phyloP scores from a whole-genome alignment of 2,888 invertebrate genomes.

The Brenthis daphne region DNA sequence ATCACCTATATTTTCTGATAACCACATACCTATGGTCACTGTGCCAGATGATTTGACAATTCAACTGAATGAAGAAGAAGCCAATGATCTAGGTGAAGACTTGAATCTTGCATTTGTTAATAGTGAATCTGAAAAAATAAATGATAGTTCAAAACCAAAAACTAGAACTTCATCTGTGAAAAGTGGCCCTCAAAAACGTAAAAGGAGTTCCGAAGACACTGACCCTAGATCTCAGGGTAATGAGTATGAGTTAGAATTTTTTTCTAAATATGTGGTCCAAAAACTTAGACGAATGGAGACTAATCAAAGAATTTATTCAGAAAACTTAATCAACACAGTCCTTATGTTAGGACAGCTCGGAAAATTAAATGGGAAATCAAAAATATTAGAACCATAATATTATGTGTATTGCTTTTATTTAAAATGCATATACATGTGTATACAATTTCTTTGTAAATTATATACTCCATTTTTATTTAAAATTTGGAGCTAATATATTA shows the following conservation, averaged over 20 bases:
- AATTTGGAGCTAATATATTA: constrained; percentile 3
- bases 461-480: constrained; percentile 3
- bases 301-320: constrained; percentile 76
- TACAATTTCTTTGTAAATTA: not conserved
- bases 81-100: constrained; percentile 67
- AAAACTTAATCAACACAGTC: constrained; percentile 77
- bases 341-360: constrained; percentile 75
- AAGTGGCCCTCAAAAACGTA: constrained; percentile 58
- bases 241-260: constrained; percentile 75
- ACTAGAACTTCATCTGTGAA: constrained; percentile 49
- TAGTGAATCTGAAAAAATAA: constrained; percentile 44
- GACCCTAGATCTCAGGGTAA: constrained; percentile 53
- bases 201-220: constrained; percentile 52
- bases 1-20: constrained; percentile 70
- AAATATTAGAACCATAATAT: constrained; percentile 56
- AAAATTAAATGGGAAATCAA: constrained; percentile 71
- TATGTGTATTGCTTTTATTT: constrained; percentile 16
- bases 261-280: constrained; percentile 76
- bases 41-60: constrained; percentile 79
- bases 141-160: constrained; percentile 53
- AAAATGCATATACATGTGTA: not conserved
- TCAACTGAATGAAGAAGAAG: constrained; percentile 76
- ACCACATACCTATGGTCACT: constrained; percentile 76
- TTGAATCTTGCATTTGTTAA: constrained; percentile 63
- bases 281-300: constrained; percentile 76